Conservation (phyloP, 1,140 invertebrate species). For the Tetramorium simillimum region DNA sequence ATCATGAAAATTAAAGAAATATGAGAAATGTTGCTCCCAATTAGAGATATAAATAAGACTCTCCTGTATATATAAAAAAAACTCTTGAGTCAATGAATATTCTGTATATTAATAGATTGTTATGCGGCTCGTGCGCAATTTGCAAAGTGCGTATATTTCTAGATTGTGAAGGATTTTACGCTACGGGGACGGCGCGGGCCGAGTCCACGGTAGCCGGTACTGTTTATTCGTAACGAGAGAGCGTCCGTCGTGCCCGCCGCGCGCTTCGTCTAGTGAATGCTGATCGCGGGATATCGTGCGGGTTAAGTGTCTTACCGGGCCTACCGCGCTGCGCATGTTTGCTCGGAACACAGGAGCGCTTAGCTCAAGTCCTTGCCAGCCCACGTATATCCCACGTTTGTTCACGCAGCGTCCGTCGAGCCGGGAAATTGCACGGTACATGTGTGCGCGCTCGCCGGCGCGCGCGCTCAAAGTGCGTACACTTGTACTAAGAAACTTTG, state of each 20-base stretch:
- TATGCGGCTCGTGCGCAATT: not conserved
- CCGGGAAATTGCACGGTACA: slow-evolving; percentile 43
- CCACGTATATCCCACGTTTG: slow-evolving; percentile 62
- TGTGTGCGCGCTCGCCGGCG: not conserved
- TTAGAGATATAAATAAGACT: not conserved
- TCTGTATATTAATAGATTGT: not conserved
- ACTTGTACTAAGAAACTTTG: slow-evolving; percentile 39
- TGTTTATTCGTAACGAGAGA: slow-evolving; percentile 79
- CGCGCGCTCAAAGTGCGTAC: slow-evolving; percentile 25
- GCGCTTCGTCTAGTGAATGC: slow-evolving; percentile 44
- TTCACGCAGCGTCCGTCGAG: slow-evolving; percentile 27
- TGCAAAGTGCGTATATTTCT: not conserved
- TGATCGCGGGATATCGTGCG: slow-evolving; percentile 69
- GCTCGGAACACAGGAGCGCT: slow-evolving; percentile 74
- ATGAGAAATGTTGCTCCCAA: not conserved
- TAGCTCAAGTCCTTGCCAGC: slow-evolving; percentile 45
- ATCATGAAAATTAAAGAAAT: not conserved
- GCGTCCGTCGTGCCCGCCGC: slow-evolving; percentile 20
- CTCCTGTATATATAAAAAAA: not conserved
- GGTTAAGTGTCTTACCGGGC: slow-evolving; percentile 71
- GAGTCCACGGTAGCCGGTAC: slow-evolving; percentile 75
- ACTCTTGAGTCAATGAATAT: not conserved
- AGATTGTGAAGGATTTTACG: not conserved
- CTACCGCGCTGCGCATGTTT: slow-evolving; percentile 72
- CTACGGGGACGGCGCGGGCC: not conserved